Evolutionary conservation across 37 sponge, comb jelly and placozoan genomes (phyloP).

Genomic region (Diacarnus erythraeanus): DNA sequence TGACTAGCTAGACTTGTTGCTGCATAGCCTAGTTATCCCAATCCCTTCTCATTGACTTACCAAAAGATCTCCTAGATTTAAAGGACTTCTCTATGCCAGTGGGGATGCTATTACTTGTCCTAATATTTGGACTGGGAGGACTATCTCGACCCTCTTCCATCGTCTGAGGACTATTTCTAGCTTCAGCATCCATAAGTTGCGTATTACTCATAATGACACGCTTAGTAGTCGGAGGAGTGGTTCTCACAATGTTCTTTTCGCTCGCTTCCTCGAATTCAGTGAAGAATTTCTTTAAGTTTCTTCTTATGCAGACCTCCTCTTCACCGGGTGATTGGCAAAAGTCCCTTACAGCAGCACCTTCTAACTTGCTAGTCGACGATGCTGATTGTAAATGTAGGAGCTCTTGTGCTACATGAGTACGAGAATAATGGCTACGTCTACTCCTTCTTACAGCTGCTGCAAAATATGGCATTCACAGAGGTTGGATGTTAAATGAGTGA

Average conservation of each 20-base stretch:
- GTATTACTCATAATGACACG: background rate
- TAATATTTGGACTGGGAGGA: background rate
- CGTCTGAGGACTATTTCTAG: background rate
- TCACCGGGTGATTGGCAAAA: background rate
- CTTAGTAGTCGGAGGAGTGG: background rate
- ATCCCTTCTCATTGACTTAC: background rate
- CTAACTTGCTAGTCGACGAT: too few relatives aligned
- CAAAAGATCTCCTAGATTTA: constrained; percentile 7
- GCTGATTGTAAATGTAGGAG: background rate
- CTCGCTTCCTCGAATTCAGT: background rate
- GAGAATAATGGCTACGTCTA: background rate
- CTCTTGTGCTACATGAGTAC: background rate
- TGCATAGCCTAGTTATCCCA: too few relatives aligned
- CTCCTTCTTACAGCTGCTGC: background rate
- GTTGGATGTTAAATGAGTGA: too few relatives aligned
- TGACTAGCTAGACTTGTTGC: too few relatives aligned
- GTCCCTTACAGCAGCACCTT: background rate
- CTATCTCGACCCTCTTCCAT: background rate
- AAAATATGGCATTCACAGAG: background rate
- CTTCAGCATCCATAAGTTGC: background rate
- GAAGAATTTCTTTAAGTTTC: background rate
- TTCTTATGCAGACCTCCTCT: background rate
- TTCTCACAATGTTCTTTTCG: background rate
- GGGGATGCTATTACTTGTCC: background rate
- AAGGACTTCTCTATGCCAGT: constrained; percentile 12